These are phyloP conservation scores for Tetheella fluctuosa DNA, from an alignment of 2,888 invertebrate genomes.

Conservation along the genomic window DNA sequence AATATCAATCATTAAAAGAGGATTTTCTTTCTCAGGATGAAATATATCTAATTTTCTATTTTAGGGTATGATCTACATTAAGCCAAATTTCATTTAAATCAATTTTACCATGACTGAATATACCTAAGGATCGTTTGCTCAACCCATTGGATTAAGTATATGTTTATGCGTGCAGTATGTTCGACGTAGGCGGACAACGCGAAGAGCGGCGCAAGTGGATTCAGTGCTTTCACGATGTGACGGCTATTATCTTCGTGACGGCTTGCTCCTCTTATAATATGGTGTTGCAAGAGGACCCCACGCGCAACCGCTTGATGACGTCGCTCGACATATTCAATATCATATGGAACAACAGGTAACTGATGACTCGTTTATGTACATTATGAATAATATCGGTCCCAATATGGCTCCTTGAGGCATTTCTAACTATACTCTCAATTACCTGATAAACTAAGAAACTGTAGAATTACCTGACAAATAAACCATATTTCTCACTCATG, in stretches of 20 bases:
- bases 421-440: background rate
- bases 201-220: constrained; percentile 99
- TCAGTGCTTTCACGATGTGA: constrained; percentile 99
- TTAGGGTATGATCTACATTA: no score
- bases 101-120: no score
- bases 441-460: no score
- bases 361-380: background rate
- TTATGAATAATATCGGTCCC: background rate
- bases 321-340: constrained; percentile 99
- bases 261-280: constrained; percentile 99
- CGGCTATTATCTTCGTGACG: constrained; percentile 99
- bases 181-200: constrained; percentile 99
- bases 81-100: no score
- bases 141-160: no score
- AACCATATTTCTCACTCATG: no score
- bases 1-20: no score
- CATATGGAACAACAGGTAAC: constrained; percentile 99
- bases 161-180: constrained; percentile 88
- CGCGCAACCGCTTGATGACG: constrained; percentile 98
- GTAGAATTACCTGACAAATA: no score
- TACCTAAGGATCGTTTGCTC: no score
- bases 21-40: no score
- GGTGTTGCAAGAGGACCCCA: constrained; percentile 99
- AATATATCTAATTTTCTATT: no score
- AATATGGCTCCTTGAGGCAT: background rate